Base-by-base conservation (phyloP, 2,113 vertebrate species). In the Gulo gulo region DNA sequence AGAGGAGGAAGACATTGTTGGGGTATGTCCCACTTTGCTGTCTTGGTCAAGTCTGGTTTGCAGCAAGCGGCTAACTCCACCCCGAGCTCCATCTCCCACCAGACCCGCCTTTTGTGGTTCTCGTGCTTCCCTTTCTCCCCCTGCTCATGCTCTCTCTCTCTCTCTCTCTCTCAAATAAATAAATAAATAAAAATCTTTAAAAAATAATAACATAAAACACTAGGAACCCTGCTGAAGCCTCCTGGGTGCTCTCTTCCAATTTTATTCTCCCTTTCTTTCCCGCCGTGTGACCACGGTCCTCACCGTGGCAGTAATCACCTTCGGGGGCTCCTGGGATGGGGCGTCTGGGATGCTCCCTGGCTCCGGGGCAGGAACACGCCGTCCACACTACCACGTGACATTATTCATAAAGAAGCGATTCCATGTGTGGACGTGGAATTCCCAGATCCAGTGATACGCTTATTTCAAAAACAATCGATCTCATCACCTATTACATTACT, bases 381-480 rank as follows among this genome's bases (percentile, higher is more conserved):
- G 63, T 10, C 59, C 57, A 69, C 34, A 14, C 36, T 63, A 45
- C 50, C n/a, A n/a, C 39, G 6, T 47, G 94, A 97, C 69, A 50
- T 47, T 95, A 67, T 67, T 74, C 97, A 69, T 71, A 89, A 11
- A 92, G 96, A 95, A 91, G 96, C 90, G 95, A 96, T 97, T 96
- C 92, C 97, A 95, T 94, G 80, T 87, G 97, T 88, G 84, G 96
- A 78, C 83, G 76, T 87, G 87, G 97, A 95, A 95, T 95, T 93
- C 85, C 92, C 97, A 91, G 78, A 92, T 45, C 96, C 97, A 98
- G 96, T 82, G 95, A 16, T 89, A 76, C 97, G 91, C 76, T 92
- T 97, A 98, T 98, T 98, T 99, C 96, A 98, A 82, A 59, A 88
- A 96, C 96, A 97, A 95, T 98, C 97, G 96, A 96, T 98, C 98